Evolutionary conservation across 2,888 invertebrate species (phyloP), one percentile per base, ranked within the genome.

Genomic region (Ectemnius cavifrons): DNA sequence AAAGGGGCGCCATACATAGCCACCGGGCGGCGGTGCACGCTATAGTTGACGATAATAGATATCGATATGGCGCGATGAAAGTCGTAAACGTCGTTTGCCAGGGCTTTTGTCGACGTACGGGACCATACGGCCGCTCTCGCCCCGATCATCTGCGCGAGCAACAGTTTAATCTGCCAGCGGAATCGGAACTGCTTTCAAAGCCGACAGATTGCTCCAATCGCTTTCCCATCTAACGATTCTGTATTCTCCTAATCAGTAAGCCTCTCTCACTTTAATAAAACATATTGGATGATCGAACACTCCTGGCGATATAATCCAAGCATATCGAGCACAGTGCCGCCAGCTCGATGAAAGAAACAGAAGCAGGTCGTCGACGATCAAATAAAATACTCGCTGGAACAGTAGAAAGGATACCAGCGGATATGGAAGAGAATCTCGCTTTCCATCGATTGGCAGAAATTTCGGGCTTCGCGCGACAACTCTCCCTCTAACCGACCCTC

Each of bases 121-220:
- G n/a, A 28, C 37, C 27, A 16, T 16, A 37, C 37, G 28, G 23
- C 23, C 27, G 5, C 37, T 37, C 37, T 37, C 52, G 14, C 16
- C 28, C n/a, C 60, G 14, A 28, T 28, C 28, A 37, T 14, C 13
- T 14, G 28, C 60, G 60, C 28, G 37, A 8, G 60, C 60, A 60
- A 60, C 37, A 52, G 52, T 52, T 52, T 56, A 56, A 63, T 72
- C 52, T 45, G 13, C 46, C 8, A 37, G 27, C 60, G 37, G 37
- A 20, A 49, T 18, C 56, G 68, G 28, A 46, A 68, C 14, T 58
- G 56, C 67, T 63, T 45, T 13, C 61, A 28, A 27, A 37, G 28
- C n/a, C 8, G 37, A 37, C 37, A 37, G 37, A 37, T 37, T 37
- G 37, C 37, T 37, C 37, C 37, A 37, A 37, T 37, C 60, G 6